phyloP scores from a whole-genome alignment of 2,888 invertebrate genomes.

The Archips crataeganus region DNA sequence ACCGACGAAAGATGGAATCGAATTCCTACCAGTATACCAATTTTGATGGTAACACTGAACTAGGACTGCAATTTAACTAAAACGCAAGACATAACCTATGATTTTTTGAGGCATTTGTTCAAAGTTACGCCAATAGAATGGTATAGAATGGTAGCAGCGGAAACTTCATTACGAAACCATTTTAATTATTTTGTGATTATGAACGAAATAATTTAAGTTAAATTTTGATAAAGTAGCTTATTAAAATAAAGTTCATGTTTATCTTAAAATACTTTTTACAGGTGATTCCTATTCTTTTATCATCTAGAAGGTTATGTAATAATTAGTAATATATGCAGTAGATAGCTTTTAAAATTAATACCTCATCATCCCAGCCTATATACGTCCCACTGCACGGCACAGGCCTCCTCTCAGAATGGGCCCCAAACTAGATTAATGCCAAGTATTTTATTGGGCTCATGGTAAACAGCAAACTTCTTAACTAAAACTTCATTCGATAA shows the following conservation, averaged over 20 bases:
- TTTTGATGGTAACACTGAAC: not conserved
- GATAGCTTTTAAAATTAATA: too few relatives aligned
- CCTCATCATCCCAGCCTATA: too few relatives aligned
- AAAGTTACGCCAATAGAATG: not conserved
- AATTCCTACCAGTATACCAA: slow-evolving; percentile 48
- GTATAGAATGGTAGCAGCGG: slow-evolving; percentile 16
- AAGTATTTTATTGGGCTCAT: too few relatives aligned
- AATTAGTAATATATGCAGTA: too few relatives aligned
- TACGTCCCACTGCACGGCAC: too few relatives aligned
- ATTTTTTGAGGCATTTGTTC: not conserved
- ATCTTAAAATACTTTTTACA: too few relatives aligned
- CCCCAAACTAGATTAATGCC: too few relatives aligned
- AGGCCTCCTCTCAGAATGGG: too few relatives aligned
- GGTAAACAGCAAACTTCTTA: not conserved
- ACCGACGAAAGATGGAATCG: slow-evolving; percentile 60
- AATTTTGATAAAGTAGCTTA: not conserved
- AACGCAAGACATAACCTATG: not conserved
- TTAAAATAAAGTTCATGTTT: not conserved
- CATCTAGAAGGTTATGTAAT: too few relatives aligned
- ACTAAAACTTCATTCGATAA: not conserved
- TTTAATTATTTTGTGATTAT: slow-evolving; percentile 51
- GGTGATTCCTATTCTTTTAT: too few relatives aligned
- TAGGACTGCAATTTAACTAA: slow-evolving; percentile 5
- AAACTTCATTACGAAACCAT: slow-evolving; percentile 51
- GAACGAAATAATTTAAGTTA: not conserved